Percentiles rank a stretch among this genome's conserved stretches.
Evolutionary conservation across 2,888 invertebrate genomes (phyloP).

Genomic region (Trisateles emortualis): DNA sequence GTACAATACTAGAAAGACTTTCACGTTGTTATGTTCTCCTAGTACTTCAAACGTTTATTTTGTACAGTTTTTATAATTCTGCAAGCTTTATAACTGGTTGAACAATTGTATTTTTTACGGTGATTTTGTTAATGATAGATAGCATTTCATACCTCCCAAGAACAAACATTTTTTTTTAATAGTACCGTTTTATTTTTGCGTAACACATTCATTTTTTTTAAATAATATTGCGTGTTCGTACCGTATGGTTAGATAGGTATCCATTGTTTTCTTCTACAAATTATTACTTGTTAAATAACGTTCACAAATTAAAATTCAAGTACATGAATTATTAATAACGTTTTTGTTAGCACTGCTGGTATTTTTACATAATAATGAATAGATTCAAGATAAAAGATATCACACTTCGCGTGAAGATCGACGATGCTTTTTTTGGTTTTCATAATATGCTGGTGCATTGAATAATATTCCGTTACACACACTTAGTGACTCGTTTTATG

Average conservation of each 20-base stretch:
- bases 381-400: background rate
- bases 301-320: background rate
- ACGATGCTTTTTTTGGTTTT: background rate
- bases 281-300: background rate
- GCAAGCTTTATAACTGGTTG: slow-evolving; percentile 35
- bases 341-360: background rate
- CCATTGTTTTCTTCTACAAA: background rate
- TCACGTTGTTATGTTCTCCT: slow-evolving; percentile 67
- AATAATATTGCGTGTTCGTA: slow-evolving; percentile 6
- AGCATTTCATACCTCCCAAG: background rate
- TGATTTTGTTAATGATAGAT: slow-evolving; percentile 22
- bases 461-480: slow-evolving; percentile 21
- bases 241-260: background rate
- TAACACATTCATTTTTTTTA: background rate
- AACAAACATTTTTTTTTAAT: slow-evolving; percentile 7
- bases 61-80: slow-evolving; percentile 30
- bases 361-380: background rate
- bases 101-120: slow-evolving; percentile 19
- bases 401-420: background rate
- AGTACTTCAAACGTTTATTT: slow-evolving; percentile 49
- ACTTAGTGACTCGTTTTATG: background rate
- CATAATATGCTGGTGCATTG: slow-evolving; percentile 32
- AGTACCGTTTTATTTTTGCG: slow-evolving; percentile 11
- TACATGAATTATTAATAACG: background rate
- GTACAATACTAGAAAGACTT: slow-evolving; percentile 65